Base-by-base conservation (phyloP, 2,888 invertebrate genomes). In the Crepidodera aurea region DNA sequence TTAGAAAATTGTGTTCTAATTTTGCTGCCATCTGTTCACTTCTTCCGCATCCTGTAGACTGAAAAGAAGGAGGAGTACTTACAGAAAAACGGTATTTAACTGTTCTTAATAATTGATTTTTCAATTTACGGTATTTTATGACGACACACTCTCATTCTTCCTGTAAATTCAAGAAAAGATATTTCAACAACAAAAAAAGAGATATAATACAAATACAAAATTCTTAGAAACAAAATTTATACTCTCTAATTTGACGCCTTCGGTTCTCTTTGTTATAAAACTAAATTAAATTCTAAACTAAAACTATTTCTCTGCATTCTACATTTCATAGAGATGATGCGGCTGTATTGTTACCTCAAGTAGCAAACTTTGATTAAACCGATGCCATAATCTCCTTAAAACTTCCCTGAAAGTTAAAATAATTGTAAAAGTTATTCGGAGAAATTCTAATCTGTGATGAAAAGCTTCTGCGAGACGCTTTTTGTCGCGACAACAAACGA, bases 381-480 rank as follows among this genome's bases (percentile, higher is more conserved):
- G 40, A 22, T 40, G 51, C 51, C 25, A 39, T 53, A 39, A 54
- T 54, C 39, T 42, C 25, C 39, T 54, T 10, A 54, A 54, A 54
- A 16, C 53, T 54, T 54, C 12, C 40, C 25, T 16, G 13, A 27
- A 54, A 54, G 40, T 54, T 54, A 54, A 27, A 40, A 40, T 40
- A 40, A 40, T 22, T 25, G 44, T 54, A 42, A 29, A 54, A 54
- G 53, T 54, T 54, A 54, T 29, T 5, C 53, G 15, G 42, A 27
- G 53, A 53, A 54, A 54, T 54, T 54, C 40, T 54, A 54, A 54
- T 54, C 53, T 54, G 16, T 10, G 13, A 54, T 54, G 53, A 40
- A 27, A 40, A 10, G 39, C 40, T 16, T 27, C 13, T 25, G 39
- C 6, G 22, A 8, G 10, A 10, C 22, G 8, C 22, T 51, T 53